These are phyloP conservation scores for Rhopalosiphum maidis DNA, from an alignment of 1,140 invertebrate species.

Conservation along the genomic window DNA sequence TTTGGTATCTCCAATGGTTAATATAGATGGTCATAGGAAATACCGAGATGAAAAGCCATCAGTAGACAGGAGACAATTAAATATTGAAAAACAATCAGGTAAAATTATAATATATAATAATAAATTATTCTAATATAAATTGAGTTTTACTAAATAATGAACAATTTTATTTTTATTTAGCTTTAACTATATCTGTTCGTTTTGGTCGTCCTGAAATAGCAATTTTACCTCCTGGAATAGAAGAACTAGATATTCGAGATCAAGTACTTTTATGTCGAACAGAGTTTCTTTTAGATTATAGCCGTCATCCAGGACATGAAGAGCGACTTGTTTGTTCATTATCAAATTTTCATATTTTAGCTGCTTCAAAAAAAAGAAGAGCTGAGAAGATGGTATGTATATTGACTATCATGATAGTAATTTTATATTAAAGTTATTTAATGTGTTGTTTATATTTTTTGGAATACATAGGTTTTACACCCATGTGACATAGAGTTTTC, in stretches of 20 bases:
- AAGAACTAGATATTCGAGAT: slow-evolving; percentile 48
- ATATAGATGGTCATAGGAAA: not conserved
- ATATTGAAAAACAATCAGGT: slow-evolving; percentile 35
- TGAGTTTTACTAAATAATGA: not conserved
- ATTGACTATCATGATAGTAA: not conserved
- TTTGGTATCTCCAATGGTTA: slow-evolving; percentile 23
- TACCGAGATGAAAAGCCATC: slow-evolving; percentile 22
- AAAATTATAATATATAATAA: not conserved
- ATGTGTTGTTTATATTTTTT: not conserved
- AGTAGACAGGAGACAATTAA: not conserved
- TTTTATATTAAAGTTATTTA: not conserved
- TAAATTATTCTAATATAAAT: not conserved
- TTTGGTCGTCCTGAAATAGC: slow-evolving; percentile 81
- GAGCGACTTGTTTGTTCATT: slow-evolving; percentile 72
- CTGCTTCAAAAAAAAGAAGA: slow-evolving; percentile 61
- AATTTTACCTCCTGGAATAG: slow-evolving; percentile 72
- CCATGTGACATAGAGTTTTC: slow-evolving; percentile 78
- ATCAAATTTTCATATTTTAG: slow-evolving; percentile 73
- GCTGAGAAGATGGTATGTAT: slow-evolving; percentile 37
- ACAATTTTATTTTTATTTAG: slow-evolving; percentile 61
- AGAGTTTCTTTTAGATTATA: slow-evolving; percentile 78
- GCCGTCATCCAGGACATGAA: slow-evolving; percentile 69
- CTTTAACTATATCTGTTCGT: slow-evolving; percentile 73
- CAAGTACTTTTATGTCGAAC: slow-evolving; percentile 74
- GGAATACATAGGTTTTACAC: slow-evolving; percentile 66